Percentiles rank a stretch among this genome's conserved stretches.
phyloP scores from a whole-genome alignment of 2,113 vertebrate species.

The Falcunculus frontatus region DNA sequence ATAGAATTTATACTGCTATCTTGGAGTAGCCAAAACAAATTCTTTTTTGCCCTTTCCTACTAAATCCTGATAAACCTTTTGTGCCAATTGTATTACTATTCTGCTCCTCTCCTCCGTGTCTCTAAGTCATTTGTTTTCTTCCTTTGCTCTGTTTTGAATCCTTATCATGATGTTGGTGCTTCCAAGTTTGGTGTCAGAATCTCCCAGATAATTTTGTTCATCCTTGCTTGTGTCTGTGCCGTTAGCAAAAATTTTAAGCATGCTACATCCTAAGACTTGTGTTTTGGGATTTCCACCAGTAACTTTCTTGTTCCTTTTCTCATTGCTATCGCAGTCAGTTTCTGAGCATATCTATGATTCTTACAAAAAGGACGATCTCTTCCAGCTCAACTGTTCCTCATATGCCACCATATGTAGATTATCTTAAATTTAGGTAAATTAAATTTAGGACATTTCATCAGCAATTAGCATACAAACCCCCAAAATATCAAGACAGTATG shows the following conservation, averaged over 20 bases:
- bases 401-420: not conserved
- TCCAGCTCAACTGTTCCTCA: not conserved
- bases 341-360: not conserved
- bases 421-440: not conserved
- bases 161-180: not conserved
- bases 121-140: not conserved
- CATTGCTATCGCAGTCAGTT: not conserved
- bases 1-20: not conserved
- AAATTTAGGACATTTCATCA: not conserved
- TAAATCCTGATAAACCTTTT: not conserved
- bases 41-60: not conserved
- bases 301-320: not conserved
- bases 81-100: not conserved
- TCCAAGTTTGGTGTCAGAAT: not conserved
- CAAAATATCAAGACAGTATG: not conserved
- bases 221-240: not conserved
- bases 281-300: not conserved
- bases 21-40: not conserved
- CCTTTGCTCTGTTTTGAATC: not conserved
- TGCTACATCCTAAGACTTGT: not conserved
- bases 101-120: not conserved
- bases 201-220: not conserved
- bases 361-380: rapidly evolving
- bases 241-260: not conserved
- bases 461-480: not conserved